These are phyloP conservation scores for Tachyglossus aculeatus DNA, from an alignment of 2,797 vertebrate genomes.

Conservation along the genomic window DNA sequence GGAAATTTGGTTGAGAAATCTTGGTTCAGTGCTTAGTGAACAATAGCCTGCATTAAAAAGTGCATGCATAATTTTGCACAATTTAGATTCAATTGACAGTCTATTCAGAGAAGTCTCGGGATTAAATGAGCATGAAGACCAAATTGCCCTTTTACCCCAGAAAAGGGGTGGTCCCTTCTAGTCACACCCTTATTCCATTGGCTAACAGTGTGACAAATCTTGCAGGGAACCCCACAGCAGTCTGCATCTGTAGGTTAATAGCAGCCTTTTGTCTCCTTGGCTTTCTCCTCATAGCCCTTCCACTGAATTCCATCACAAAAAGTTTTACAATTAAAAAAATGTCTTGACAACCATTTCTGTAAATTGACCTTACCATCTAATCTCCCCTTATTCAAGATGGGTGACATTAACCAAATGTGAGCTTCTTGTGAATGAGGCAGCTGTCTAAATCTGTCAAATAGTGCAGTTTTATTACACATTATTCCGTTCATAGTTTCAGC, in stretches of 20 bases:
- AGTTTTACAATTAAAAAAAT: constrained; percentile 79
- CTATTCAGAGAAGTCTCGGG: constrained; percentile 78
- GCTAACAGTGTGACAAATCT: constrained; percentile 80
- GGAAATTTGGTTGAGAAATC: constrained; percentile 77
- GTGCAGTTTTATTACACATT: constrained; percentile 69
- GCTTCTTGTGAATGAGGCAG: constrained; percentile 74
- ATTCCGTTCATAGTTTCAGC: constrained; percentile 46
- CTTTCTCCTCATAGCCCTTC: constrained; percentile 76
- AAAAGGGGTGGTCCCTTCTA: constrained; percentile 78
- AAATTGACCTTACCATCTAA: constrained; percentile 76
- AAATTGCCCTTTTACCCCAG: constrained; percentile 81
- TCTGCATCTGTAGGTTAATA: constrained; percentile 80
- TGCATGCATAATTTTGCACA: constrained; percentile 84
- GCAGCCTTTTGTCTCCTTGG: constrained; percentile 75
- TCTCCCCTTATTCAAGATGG: constrained; percentile 73
- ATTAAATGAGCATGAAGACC: constrained; percentile 83
- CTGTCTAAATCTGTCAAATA: constrained; percentile 75
- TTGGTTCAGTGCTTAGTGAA: constrained; percentile 76
- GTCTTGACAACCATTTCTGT: constrained; percentile 78
- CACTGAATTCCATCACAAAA: constrained; percentile 77
- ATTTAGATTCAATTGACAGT: constrained; percentile 79
- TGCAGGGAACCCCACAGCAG: constrained; percentile 72
- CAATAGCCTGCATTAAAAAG: constrained; percentile 80
- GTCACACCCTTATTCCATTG: constrained; percentile 75
- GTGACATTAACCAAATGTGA: constrained; percentile 75